phyloP scores from a whole-genome alignment of 2,888 invertebrate species.

The Perizoma affinitatum region DNA sequence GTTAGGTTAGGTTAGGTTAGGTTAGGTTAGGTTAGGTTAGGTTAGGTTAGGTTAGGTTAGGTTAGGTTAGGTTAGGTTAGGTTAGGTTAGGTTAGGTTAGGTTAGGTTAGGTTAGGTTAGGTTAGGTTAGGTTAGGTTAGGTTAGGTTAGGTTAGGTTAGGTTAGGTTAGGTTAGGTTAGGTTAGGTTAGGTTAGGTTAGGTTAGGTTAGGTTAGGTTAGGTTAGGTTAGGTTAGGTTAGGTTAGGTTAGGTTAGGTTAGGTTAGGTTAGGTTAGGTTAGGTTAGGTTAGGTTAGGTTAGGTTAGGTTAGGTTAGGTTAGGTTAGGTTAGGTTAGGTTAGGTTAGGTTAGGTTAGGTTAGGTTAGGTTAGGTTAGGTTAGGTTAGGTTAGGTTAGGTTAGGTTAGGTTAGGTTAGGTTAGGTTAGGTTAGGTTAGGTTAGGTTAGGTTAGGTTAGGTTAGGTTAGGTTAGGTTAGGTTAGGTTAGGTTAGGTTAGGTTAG shows the following conservation, averaged over 20 bases:
- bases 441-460: conserved; percentile 1
- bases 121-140: conserved; percentile 1
- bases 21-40: conserved; percentile 1
- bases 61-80: conserved; percentile 1
- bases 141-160: conserved; percentile 1
- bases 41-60: conserved; percentile 1
- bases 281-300: conserved; percentile 1
- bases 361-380: conserved; percentile 1
- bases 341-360: conserved; percentile 1
- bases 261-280: conserved; percentile 1
- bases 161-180: conserved; percentile 1
- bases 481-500: conserved; percentile 1
- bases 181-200: conserved; percentile 1
- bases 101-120: conserved; percentile 1
- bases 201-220: conserved; percentile 1
- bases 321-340: conserved; percentile 1
- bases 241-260: conserved; percentile 1
- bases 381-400: conserved; percentile 1
- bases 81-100: conserved; percentile 1
- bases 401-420: conserved; percentile 1
- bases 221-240: conserved; percentile 1
- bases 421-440: conserved; percentile 1
- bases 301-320: conserved; percentile 1
- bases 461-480: conserved; percentile 1
- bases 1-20: conserved; percentile 1